These are phyloP conservation scores for Tyto alba DNA, from an alignment of 2,113 vertebrate genomes.

Conservation along the genomic window DNA sequence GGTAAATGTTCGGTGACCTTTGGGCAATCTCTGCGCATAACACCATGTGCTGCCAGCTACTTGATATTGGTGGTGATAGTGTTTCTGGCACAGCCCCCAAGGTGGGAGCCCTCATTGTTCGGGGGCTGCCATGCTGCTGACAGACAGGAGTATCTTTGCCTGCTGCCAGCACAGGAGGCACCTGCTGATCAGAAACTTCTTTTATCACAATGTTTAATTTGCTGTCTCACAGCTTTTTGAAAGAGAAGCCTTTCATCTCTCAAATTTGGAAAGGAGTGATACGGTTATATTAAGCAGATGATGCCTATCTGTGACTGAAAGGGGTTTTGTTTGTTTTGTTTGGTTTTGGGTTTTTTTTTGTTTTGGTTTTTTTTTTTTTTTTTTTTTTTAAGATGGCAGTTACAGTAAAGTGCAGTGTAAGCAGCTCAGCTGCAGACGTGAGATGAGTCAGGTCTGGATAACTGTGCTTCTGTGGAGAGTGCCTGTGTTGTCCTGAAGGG, in stretches of 20 bases:
- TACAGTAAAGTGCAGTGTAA: background rate
- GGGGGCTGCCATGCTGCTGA: background rate
- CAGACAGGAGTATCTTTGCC: background rate
- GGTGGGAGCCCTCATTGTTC: conserved; percentile 20
- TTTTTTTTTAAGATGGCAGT: background rate
- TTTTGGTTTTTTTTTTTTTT: no score
- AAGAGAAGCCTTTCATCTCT: conserved; percentile 26
- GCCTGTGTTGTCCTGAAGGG: background rate
- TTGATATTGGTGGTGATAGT: background rate
- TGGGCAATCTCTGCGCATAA: background rate
- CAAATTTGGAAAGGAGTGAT: background rate
- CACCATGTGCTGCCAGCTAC: background rate
- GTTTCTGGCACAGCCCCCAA: conserved; percentile 15
- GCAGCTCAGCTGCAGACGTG: background rate
- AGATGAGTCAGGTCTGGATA: background rate
- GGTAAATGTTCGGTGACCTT: conserved; percentile 20
- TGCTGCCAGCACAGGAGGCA: conserved; percentile 32
- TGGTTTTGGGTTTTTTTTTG: no score
- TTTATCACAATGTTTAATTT: conserved; percentile 16
- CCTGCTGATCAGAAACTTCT: conserved; percentile 27
- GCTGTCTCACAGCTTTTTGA: conserved; percentile 23
- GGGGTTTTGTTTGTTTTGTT: background rate
- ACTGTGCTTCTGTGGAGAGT: background rate
- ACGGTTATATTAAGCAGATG: background rate
- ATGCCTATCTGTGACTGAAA: conserved; percentile 5